Percentiles rank a stretch among this genome's conserved stretches.
Evolutionary conservation across 2,888 invertebrate genomes (phyloP).

Genomic region (Dryobotodes eremita): DNA sequence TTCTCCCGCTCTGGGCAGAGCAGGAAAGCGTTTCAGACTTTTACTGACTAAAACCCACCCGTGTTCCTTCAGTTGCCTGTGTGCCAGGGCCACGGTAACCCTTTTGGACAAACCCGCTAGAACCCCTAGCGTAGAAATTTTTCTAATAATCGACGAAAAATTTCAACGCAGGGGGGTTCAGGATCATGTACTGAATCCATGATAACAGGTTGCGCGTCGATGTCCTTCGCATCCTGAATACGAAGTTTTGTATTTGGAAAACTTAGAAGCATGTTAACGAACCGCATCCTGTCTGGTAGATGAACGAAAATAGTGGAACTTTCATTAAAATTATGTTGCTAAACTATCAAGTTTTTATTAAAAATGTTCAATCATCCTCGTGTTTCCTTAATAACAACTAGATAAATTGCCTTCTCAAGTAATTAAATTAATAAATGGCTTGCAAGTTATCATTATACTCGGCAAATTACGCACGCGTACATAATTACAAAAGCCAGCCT

Average conservation of each 20-base stretch:
- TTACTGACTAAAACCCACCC: no score
- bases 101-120: no score
- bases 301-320: slow-evolving; percentile 47
- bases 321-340: background rate
- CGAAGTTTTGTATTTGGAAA: slow-evolving; percentile 12
- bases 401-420: slow-evolving; percentile 17
- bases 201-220: no score
- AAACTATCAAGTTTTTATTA: slow-evolving; percentile 70
- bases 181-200: no score
- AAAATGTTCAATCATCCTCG: slow-evolving; percentile 67
- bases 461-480: slow-evolving; percentile 35
- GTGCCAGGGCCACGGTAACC: no score
- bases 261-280: slow-evolving; percentile 30
- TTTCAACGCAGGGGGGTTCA: no score
- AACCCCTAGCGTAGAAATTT: no score
- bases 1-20: no score
- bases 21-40: no score
- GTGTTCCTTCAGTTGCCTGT: no score
- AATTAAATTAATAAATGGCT: slow-evolving; percentile 16
- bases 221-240: no score
- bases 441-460: slow-evolving; percentile 54
- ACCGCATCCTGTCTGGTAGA: slow-evolving; percentile 29
- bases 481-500: slow-evolving; percentile 31
- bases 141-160: no score
- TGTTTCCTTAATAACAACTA: background rate